Base-by-base conservation (phyloP, 2,797 vertebrate species). In the Malurus leucopterus region DNA sequence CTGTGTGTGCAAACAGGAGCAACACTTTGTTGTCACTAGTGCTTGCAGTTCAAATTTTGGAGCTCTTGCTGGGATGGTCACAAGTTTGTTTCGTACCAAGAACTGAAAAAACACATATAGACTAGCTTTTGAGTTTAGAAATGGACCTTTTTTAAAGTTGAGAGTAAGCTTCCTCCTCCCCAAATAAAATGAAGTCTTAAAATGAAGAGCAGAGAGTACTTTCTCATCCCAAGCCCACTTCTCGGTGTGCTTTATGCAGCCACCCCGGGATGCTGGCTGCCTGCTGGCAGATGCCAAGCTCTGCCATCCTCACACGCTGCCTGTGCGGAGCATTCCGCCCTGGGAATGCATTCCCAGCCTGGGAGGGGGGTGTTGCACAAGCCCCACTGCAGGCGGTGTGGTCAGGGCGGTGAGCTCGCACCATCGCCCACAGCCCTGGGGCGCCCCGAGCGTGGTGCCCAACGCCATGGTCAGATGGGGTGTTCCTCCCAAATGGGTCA, bases 391-490 rank as follows among this genome's bases (percentile, higher is more conserved):
- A 2, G 58, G 49, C 58, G 55, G 40, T 15, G 0, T 21, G 53
- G 83, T 53, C 41, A 12, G 63, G 36, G 15, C 0, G 0, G n/a
- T 0, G 7, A 89, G 57, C 70, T 87, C 3, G 0, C 11, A 0
- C 47, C 36, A 2, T 70, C 0, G 0, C 76, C 62, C 18, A 2
- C 0, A 0, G 69, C 78, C 50, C 15, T 36, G 1, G 0, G 11
- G 57, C 0, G 0, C 67, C 70, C 0, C 1, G 1, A 73, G 59
- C 1, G 0, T 0, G 0, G 8, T 24, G 40, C 54, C 0, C 0
- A 72, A 6, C 4, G 1, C 58, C 3, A 1, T 0, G 0, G 43
- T 29, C 44, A 36, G 27, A 75, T 65, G 38, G 47, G 11, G 15
- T 40, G 44, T 11, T 84, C 46, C 26, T 89, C 47, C 53, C 24